Evolutionary conservation across 64 coral and sea anemone genomes (phyloP), one percentile per base, ranked within the genome.

Genomic region (Montipora foliosa): DNA sequence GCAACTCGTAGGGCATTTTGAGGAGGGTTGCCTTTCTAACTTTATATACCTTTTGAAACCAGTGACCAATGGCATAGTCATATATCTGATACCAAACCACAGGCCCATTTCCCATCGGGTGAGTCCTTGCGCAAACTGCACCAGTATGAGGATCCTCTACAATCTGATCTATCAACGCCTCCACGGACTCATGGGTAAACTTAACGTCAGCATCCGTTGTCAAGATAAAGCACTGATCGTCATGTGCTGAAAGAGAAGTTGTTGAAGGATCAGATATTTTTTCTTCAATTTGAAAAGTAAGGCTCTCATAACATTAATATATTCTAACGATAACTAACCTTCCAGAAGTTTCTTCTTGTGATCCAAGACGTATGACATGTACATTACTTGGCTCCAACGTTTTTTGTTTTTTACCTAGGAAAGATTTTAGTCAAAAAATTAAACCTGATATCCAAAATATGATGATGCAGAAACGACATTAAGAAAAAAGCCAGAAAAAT

Each of bases 371-470:
- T 95, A 98, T 2, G 97, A 98, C 97, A 98, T 98, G 20, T 96
- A 96, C 97, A 98, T 98, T 46, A 98, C 92, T 60, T 98, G 97
- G 50, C 97, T 98, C 97, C 97, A 98, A 12, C 94, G 82, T 24
- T 98, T 98, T 44, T 95, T 91, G 78, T 94, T 94, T 24, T 96
- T 98, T 44, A 98, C 97, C 97, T 98, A 47, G 1, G 15, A 0
- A 78, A 4, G 16, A 8, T 71, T 71, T 71, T 15, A 64, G 14
- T 21, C 0, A 21, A 71, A 6, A 0, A 11, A 57, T 1, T 57
- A 57, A 57, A 57, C 29, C 29, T 29, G 29, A 29, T 29, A 29
- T 29, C 29, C 29, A 29, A 29, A 29, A 29, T 29, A 29, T 29
- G 29, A 29, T 29, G 29, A 29, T 29, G 29, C 29, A 29, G 29